Percentiles rank a stretch among this genome's conserved stretches.
phyloP scores from a whole-genome alignment of 2,888 invertebrate genomes.

The Incurvaria masculella region DNA sequence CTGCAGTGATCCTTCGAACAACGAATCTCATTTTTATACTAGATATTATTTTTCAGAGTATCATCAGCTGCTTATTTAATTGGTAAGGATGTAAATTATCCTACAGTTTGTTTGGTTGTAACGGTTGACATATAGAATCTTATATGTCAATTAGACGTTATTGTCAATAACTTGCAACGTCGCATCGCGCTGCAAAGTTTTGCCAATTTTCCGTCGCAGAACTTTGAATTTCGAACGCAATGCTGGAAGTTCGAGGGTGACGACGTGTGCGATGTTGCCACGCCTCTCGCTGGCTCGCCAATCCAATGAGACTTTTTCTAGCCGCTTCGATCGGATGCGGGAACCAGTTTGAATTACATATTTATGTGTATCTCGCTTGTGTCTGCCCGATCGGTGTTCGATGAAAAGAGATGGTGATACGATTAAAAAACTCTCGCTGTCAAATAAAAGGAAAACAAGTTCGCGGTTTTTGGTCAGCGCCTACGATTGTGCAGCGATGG shows the following conservation, averaged over 20 bases:
- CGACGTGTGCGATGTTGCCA: slow-evolving; percentile 28
- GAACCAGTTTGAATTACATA: not conserved
- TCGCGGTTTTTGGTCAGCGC: not conserved
- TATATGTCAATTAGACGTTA: too few relatives aligned
- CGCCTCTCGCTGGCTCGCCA: slow-evolving; percentile 34
- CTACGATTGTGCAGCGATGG: too few relatives aligned
- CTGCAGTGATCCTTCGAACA: too few relatives aligned
- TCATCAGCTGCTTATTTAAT: too few relatives aligned
- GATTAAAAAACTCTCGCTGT: not conserved
- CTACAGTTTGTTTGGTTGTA: too few relatives aligned
- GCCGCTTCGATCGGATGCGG: not conserved
- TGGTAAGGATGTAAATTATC: too few relatives aligned
- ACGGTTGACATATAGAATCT: too few relatives aligned
- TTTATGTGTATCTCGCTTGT: not conserved
- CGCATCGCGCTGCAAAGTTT: too few relatives aligned
- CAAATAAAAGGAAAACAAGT: not conserved
- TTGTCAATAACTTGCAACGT: too few relatives aligned
- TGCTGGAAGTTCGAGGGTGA: not conserved
- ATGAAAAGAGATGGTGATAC: not conserved
- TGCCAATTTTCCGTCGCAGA: too few relatives aligned
- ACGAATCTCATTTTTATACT: too few relatives aligned
- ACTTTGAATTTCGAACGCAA: not conserved
- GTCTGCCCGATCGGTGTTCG: not conserved
- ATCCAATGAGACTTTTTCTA: slow-evolving; percentile 22
- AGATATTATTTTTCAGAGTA: too few relatives aligned